Percentiles rank a stretch among this genome's conserved stretches.
phyloP scores from a whole-genome alignment of 2,888 invertebrate genomes.

The Zaprionus bogoriensis region DNA sequence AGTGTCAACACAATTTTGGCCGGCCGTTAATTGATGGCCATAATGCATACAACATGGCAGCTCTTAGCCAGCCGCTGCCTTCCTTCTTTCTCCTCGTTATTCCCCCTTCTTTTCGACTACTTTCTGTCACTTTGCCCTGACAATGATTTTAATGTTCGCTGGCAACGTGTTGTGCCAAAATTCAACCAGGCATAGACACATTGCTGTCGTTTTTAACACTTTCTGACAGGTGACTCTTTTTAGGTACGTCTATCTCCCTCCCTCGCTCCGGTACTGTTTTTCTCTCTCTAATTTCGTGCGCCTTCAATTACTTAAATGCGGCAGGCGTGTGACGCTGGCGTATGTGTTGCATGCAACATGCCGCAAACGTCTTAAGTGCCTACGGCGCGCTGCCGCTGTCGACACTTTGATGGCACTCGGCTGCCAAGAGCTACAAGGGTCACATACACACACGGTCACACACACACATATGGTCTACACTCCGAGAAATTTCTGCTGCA shows the following conservation, averaged over 20 bases:
- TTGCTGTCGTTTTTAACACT: slow-evolving; percentile 66
- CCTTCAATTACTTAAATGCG: slow-evolving; percentile 57
- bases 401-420: slow-evolving; percentile 66
- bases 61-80: not conserved
- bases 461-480: not conserved
- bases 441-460: slow-evolving; percentile 16
- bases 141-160: slow-evolving; percentile 68
- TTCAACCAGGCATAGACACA: slow-evolving; percentile 52
- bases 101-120: not conserved
- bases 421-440: slow-evolving; percentile 53
- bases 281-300: slow-evolving; percentile 27
- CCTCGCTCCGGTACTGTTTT: not conserved
- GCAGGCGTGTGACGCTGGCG: not conserved
- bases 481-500: slow-evolving; percentile 39
- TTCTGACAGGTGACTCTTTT: slow-evolving; percentile 28
- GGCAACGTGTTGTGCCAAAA: slow-evolving; percentile 52
- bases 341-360: slow-evolving; percentile 53
- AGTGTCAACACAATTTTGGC: slow-evolving; percentile 66
- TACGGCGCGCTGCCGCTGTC: slow-evolving; percentile 45
- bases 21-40: slow-evolving; percentile 65
- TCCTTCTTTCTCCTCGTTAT: not conserved
- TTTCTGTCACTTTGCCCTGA: slow-evolving; percentile 33
- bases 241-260: not conserved
- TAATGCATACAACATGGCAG: slow-evolving; percentile 54
- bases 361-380: slow-evolving; percentile 71